Base-by-base conservation (phyloP, 2,113 vertebrate genomes). In the Apodemus sylvaticus region DNA sequence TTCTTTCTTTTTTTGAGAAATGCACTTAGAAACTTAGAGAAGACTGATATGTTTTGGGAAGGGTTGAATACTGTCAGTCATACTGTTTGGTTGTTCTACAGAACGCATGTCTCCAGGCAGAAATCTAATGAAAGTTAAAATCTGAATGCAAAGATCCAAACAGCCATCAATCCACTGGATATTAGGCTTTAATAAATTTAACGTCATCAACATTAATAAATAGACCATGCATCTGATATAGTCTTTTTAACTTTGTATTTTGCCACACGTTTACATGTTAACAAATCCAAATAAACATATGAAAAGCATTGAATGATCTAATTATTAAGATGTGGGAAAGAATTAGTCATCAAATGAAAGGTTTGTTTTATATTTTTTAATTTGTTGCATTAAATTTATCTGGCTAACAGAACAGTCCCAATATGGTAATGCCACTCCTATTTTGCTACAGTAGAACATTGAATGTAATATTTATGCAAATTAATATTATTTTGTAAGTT, bases 1-100 rank as follows among this genome's bases (percentile, higher is more conserved):
- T 93, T n/a, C n/a, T 92, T 45, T 76, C 26, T n/a, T 68, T 97
- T 97, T 96, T 93, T 74, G 66, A 86, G 77, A 91, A 96, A 93
- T 14, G 9, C 55, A 8, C 89, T 97, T 86, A 83, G 90, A 97
- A 93, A 93, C 3, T 85, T 86, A 39, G 83, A 96, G 79, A 79
- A 45, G 62, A 64, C 36, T n/a, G 16, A 77, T 86, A 76, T 78
- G 51, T 93, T 71, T 95, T 86, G 53, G 36, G 76, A 94, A 93
- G 94, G 39, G 20, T 42, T 82, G 90, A 95, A 51, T 77, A 58
- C 88, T 39, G 79, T 90, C 81, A 93, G 7, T 94, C 92, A 89
- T 17, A 16, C 10, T 31, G 4, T 58, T 92, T 66, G 45, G 51
- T 90, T 51, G 58, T 81, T 86, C 58, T 77, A 29, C 62, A 64